phyloP scores from a whole-genome alignment of 2,113 vertebrate species.

The Lota lota region DNA sequence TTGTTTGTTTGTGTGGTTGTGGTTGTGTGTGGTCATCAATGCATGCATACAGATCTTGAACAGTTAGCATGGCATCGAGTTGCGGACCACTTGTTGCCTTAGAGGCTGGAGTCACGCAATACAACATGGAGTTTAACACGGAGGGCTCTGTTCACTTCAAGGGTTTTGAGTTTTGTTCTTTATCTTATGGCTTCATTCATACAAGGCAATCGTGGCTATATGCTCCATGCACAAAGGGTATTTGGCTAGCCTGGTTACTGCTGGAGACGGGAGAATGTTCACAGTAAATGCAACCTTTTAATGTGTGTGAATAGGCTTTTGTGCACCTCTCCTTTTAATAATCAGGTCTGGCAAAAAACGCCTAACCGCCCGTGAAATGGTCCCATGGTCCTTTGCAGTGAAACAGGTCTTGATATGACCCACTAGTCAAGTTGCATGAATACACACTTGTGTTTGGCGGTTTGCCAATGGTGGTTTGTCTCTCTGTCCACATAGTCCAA shows the following conservation, averaged over 20 bases:
- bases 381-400: conserved; percentile 38
- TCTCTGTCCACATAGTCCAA: conserved; percentile 39
- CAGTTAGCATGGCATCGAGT: no score
- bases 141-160: background rate
- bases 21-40: conserved; percentile 22
- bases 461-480: conserved; percentile 55
- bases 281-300: conserved; percentile 60
- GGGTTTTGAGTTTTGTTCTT: background rate
- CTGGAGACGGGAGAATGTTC: conserved; percentile 46
- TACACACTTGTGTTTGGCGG: conserved; percentile 60
- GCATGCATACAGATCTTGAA: background rate
- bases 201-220: conserved; percentile 2
- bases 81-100: background rate
- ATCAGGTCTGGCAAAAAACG: conserved; percentile 44
- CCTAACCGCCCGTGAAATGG: conserved; percentile 44
- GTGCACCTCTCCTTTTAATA: conserved; percentile 58
- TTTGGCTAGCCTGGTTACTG: conserved; percentile 31
- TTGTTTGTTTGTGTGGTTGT: conserved; percentile 28
- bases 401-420: conserved; percentile 50
- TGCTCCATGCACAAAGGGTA: background rate
- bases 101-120: background rate
- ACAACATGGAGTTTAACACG: conserved; percentile 6
- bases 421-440: conserved; percentile 48
- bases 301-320: conserved; percentile 62
- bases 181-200: background rate